Conservation (phyloP, 2,797 vertebrate species). For the Morelia viridis region DNA sequence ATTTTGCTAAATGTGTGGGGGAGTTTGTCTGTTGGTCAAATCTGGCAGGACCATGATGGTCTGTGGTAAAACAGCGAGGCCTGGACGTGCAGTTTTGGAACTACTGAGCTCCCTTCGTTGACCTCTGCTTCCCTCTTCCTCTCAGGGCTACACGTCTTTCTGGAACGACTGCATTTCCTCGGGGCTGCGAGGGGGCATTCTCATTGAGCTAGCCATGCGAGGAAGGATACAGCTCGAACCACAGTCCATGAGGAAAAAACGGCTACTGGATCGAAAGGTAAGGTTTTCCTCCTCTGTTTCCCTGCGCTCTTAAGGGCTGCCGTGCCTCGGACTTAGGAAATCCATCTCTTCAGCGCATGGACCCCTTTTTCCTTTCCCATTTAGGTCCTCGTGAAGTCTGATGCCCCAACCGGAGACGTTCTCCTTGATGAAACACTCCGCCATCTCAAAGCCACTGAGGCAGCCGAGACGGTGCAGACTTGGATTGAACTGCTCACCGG, state of each 20-base stretch:
- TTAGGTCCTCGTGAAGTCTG: constrained; percentile 79
- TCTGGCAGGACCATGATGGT: neutral
- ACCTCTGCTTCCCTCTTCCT: neutral
- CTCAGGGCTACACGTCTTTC: constrained; percentile 85
- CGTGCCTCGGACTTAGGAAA: neutral
- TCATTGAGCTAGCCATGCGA: constrained; percentile 80
- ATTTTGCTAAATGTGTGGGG: neutral
- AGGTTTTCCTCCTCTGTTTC: neutral
- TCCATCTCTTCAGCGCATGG: neutral
- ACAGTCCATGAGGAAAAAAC: constrained; percentile 72
- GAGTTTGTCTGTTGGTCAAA: too few species aligned
- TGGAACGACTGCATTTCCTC: constrained; percentile 88
- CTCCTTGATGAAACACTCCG: constrained; percentile 82
- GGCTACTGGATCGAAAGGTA: constrained; percentile 81
- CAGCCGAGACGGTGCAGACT: constrained; percentile 77
- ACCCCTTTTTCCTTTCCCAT: rapidly evolving
- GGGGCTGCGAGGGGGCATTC: constrained; percentile 78
- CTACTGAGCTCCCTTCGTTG: neutral
- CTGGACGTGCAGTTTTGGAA: neutral
- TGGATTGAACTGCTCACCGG: constrained; percentile 86
- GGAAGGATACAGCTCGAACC: constrained; percentile 79
- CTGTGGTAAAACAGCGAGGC: neutral
- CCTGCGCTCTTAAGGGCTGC: rapidly evolving
- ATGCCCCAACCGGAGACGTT: constrained; percentile 77
- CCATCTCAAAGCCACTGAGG: constrained; percentile 79